Conservation (phyloP, 2,113 vertebrate species). For the Formicarius rufipectus region DNA sequence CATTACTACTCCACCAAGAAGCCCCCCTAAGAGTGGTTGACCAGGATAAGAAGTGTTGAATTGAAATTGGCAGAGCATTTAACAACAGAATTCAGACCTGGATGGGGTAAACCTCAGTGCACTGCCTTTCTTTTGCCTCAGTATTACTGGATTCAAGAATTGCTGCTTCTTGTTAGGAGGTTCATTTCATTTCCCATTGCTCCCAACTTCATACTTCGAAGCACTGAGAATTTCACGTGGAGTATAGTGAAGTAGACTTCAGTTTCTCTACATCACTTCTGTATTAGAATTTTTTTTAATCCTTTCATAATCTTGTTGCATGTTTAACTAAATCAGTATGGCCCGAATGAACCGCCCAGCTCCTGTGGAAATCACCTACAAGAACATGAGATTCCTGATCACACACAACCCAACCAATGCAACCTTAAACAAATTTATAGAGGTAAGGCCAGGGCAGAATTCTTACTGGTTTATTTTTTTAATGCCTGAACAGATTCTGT, state of each 20-base stretch:
- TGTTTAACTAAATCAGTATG: slow-evolving; percentile 83
- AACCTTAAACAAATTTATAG: slow-evolving; percentile 98
- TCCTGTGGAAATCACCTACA: slow-evolving; percentile 99
- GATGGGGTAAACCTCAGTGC: slow-evolving; percentile 98
- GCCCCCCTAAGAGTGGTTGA: slow-evolving; percentile 83
- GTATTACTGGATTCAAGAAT: slow-evolving; percentile 93
- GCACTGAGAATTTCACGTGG: slow-evolving; percentile 81
- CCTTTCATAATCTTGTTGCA: slow-evolving; percentile 72
- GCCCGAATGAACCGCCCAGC: slow-evolving; percentile 99
- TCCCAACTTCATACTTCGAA: slow-evolving; percentile 72
- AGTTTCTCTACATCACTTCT: slow-evolving; percentile 79
- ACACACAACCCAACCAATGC: slow-evolving; percentile 99
- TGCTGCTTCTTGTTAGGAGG: slow-evolving; percentile 86
- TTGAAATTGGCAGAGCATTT: slow-evolving; percentile 82
- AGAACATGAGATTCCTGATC: slow-evolving; percentile 99
- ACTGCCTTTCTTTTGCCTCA: slow-evolving; percentile 92
- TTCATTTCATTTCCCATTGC: slow-evolving; percentile 81
- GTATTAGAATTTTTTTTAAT: slow-evolving; percentile 69
- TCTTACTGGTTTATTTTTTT: not conserved
- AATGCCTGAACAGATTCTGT: not conserved
- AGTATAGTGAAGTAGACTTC: slow-evolving; percentile 81
- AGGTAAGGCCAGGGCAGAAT: slow-evolving; percentile 80
- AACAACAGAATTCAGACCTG: slow-evolving; percentile 89
- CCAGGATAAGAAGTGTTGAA: slow-evolving; percentile 80
- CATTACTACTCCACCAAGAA: slow-evolving; percentile 87